Evolutionary conservation across 2,113 vertebrate species (phyloP).

Genomic region (Corynorhinus townsendii): DNA sequence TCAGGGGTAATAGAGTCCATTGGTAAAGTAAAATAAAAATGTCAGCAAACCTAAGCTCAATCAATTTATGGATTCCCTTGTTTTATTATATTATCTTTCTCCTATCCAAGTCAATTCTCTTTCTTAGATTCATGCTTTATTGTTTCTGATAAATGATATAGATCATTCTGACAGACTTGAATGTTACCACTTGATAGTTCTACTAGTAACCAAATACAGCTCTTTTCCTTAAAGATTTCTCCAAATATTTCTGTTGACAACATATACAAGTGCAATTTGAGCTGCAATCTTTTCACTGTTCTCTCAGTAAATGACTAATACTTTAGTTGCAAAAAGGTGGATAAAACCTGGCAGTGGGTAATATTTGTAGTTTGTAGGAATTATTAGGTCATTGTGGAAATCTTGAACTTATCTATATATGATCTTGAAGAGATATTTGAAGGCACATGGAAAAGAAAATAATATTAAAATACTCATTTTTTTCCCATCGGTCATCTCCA

Average conservation of each 20-base stretch:
- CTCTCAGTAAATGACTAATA: background rate
- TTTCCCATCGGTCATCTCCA: background rate
- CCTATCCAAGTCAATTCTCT: background rate
- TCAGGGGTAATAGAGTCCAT: background rate
- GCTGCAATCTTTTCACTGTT: background rate
- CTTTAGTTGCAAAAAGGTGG: background rate
- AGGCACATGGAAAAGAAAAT: background rate
- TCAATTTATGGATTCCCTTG: background rate
- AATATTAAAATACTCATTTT: background rate
- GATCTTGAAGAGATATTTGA: background rate
- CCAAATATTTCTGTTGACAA: slow-evolving; percentile 26
- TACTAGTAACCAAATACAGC: background rate
- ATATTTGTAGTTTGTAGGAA: background rate
- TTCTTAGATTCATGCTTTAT: background rate
- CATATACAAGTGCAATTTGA: background rate
- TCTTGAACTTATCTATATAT: background rate
- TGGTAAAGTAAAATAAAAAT: slow-evolving; percentile 37
- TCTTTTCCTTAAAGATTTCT: slow-evolving; percentile 29
- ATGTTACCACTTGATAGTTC: background rate
- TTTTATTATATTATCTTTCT: slow-evolving; percentile 28
- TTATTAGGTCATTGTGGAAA: background rate
- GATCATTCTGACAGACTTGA: slow-evolving; percentile 17
- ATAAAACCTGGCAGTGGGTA: background rate
- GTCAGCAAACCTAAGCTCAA: background rate
- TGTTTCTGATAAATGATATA: slow-evolving; percentile 19